Evolutionary conservation across 2,113 vertebrate species (phyloP), one percentile per base, ranked within the genome.

Genomic region (Formicarius rufipectus): DNA sequence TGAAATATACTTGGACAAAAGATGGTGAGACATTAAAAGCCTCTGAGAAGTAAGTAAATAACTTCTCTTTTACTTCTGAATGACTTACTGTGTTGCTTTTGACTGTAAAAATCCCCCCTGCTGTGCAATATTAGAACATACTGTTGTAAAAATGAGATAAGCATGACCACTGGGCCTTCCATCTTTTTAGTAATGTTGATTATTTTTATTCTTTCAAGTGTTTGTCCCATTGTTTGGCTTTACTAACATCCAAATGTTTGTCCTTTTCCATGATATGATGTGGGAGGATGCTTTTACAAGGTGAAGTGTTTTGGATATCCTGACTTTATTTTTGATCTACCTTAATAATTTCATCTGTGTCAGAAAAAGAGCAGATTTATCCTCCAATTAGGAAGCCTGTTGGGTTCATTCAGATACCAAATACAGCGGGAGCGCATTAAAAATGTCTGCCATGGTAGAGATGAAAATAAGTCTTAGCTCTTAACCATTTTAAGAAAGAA

Each of bases 1-100:
- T 97, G 75, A 97, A 96, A 24, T 97, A 98, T 14, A 97, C 96
- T 31, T 99, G 99, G 99, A 99, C 96, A 88, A 99, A 99, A 97
- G 98, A 99, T 83, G 99, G 98, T 8, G 69, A 86, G 10, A 81
- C 81, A 27, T 75, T 99, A 62, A 98, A 96, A 58, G 93, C 91
- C 21, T 98, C 97, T 67, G 95, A 95, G 21, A 99, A 98, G 99
- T 99, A 97, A 97, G 98, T 98, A 49, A 75, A 94, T 53, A 53
- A 5, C 63, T 76, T 82, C 60, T 60, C 33, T 89, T 85, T 73
- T 68, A 30, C 49, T 72, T 94, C 71, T 93, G 33, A 87, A 53
- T 84, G 37, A 40, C 47, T 87, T 59, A 39, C 27, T 40, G 21
- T 79, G 85, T 88, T 5, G 1, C 63, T 76, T 62, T 87, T 27